phyloP scores from a whole-genome alignment of 2,113 vertebrate genomes.

The Platichthys flesus region DNA sequence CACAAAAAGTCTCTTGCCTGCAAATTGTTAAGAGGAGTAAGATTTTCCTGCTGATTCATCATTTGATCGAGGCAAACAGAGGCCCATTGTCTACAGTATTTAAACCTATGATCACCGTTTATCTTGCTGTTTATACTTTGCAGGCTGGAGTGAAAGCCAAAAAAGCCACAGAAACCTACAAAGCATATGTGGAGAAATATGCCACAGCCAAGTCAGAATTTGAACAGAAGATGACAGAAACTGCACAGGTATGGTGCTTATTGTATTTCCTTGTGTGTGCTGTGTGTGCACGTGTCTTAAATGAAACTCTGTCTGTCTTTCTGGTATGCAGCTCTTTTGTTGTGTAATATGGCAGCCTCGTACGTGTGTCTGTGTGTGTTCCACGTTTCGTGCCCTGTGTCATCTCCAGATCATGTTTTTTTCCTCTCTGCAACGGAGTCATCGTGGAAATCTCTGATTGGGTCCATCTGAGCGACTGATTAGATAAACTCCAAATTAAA shows the following conservation, averaged over 20 bases:
- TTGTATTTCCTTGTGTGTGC: neutral
- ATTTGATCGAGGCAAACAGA: slow-evolving; percentile 31
- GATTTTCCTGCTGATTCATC: slow-evolving; percentile 12
- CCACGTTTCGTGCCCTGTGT: slow-evolving; percentile 46
- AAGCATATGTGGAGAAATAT: slow-evolving; percentile 94
- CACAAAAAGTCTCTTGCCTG: slow-evolving; percentile 10
- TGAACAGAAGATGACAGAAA: slow-evolving; percentile 97
- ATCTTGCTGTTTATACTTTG: slow-evolving; percentile 66
- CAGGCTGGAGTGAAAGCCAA: slow-evolving; percentile 95
- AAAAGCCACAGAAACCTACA: slow-evolving; percentile 97
- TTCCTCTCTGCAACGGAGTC: slow-evolving; percentile 64
- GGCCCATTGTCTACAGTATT: slow-evolving; percentile 24
- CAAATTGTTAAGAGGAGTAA: slow-evolving; percentile 18
- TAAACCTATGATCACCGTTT: slow-evolving; percentile 34
- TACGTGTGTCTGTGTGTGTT: slow-evolving; percentile 36
- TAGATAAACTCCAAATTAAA: slow-evolving; percentile 80
- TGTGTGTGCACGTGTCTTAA: slow-evolving; percentile 1
- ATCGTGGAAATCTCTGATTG: slow-evolving; percentile 67
- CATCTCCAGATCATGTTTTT: slow-evolving; percentile 75
- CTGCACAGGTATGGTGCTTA: slow-evolving; percentile 86
- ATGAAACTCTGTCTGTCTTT: slow-evolving; percentile 32
- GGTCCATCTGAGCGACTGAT: slow-evolving; percentile 75
- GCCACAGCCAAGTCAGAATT: slow-evolving; percentile 93
- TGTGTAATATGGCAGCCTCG: slow-evolving; percentile 30
- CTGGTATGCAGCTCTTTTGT: slow-evolving; percentile 33